These are phyloP conservation scores for Eupleurogrammus muticus DNA, from an alignment of 2,797 vertebrate species.

Conservation along the genomic window DNA sequence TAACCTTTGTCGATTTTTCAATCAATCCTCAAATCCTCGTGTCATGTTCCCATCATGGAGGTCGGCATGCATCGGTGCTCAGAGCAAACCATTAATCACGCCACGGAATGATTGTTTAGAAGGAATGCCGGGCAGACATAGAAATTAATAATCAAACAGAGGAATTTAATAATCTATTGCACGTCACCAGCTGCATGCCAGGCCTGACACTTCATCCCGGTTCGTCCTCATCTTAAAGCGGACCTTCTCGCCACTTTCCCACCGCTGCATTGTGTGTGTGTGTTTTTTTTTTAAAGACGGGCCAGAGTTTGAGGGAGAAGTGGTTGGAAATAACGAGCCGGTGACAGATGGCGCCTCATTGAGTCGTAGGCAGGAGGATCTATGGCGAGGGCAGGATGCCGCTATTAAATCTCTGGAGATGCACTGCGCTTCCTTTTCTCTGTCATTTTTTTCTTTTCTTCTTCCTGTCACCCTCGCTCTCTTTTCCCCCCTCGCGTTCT, in stretches of 20 bases:
- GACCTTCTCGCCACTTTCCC: background rate
- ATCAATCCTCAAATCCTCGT: conserved; percentile 51
- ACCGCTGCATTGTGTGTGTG: conserved; percentile 1
- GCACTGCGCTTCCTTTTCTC: conserved; percentile 43
- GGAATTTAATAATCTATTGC: no score
- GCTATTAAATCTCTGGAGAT: conserved; percentile 70
- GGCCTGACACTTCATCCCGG: conserved; percentile 9
- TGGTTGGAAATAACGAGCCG: conserved; percentile 52
- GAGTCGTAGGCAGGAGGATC: conserved; percentile 64
- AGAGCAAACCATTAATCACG: conserved; percentile 69
- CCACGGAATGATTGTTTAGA: conserved; percentile 68
- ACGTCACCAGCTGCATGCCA: conserved; percentile 7
- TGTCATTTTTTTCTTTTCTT: conserved; percentile 25
- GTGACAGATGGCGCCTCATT: conserved; percentile 68
- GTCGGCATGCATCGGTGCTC: conserved; percentile 58
- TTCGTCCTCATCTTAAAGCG: conserved; percentile 36
- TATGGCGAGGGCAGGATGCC: conserved; percentile 51
- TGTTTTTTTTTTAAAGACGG: conserved; percentile 27
- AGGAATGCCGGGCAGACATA: conserved; percentile 54
- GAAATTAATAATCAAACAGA: conserved; percentile 61
- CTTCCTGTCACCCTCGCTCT: conserved; percentile 31
- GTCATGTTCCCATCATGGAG: conserved; percentile 58
- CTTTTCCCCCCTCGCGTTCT: conserved; percentile 18
- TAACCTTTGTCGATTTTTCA: conserved; percentile 48
- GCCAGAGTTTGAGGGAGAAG: conserved; percentile 37